phyloP scores from a whole-genome alignment of 2,888 invertebrate species.

The Conomelus anceps region DNA sequence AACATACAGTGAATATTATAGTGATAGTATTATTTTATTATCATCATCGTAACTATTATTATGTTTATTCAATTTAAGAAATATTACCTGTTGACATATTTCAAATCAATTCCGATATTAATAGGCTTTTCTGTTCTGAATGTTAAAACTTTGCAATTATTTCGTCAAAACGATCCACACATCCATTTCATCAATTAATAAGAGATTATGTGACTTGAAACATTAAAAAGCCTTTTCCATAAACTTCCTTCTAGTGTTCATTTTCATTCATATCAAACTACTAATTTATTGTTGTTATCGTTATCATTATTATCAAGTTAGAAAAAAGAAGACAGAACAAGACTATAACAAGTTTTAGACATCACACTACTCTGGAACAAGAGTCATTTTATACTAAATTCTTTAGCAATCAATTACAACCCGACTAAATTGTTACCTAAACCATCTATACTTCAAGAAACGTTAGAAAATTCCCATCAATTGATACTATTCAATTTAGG shows the following conservation, averaged over 20 bases:
- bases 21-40: background rate
- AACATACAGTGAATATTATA: background rate
- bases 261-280: background rate
- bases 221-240: background rate
- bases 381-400: background rate
- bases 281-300: background rate
- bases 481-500: background rate
- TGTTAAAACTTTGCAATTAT: background rate
- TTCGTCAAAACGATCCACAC: background rate
- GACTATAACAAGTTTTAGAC: background rate
- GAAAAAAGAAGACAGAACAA: background rate
- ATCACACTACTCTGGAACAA: background rate
- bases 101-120: background rate
- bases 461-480: slow-evolving; percentile 21
- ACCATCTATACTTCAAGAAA: slow-evolving; percentile 1
- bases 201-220: background rate
- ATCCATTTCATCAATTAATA: background rate
- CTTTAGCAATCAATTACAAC: background rate
- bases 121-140: background rate
- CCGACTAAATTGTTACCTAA: background rate
- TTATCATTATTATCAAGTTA: background rate
- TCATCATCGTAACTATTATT: background rate
- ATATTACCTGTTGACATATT: background rate
- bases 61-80: background rate
- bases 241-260: background rate